Base-by-base conservation (phyloP, 2,888 invertebrate genomes). In the Himalopsyche anomala region DNA sequence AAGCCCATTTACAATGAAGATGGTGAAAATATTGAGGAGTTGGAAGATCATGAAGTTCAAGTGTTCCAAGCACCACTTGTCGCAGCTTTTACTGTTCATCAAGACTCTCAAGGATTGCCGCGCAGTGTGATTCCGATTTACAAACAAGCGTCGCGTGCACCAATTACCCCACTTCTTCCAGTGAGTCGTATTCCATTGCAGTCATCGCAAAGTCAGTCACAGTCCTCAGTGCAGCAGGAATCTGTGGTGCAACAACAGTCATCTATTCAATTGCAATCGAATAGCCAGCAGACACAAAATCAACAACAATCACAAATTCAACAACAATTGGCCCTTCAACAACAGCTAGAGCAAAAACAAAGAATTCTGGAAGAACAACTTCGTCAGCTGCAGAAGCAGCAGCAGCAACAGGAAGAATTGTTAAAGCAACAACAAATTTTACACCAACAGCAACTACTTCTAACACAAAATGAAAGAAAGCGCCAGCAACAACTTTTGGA, bases 61-160 rank as follows among this genome's bases (percentile, higher is more conserved):
- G 96, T 97, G 82, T 96, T 95, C 90, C 95, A 95, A 89, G 97
- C 97, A 4, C 97, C 97, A 0, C 90, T 97, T 86, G 96, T 97
- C 0, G 96, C 97, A 3, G 97, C 97, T 0, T 97, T 97, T 90
- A 97, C 97, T 0, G 96, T 97, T 0, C 96, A 97, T 89, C 96
- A 97, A 91, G 97, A 97, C 90, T 95, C 95, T 89, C 93, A 94
- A 45, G 97, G 97, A 0, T 90, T 95, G n/a, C 96, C 97, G 0
- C 96, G 96, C 89, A 96, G 95, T 90, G 96, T 97, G 0, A 95
- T 96, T 83, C 96, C 97, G 0, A 94, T 96, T 89, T 95, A 94
- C 90, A 94, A 95, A 90, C 93, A 93, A 88, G 89, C 90, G 36
- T 90, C 90, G 28, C 90, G 91, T 54, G 90, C 90, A 84, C 88